These are phyloP conservation scores for Omphaloscelis lunosa DNA, from an alignment of 2,888 invertebrate species.

Conservation along the genomic window DNA sequence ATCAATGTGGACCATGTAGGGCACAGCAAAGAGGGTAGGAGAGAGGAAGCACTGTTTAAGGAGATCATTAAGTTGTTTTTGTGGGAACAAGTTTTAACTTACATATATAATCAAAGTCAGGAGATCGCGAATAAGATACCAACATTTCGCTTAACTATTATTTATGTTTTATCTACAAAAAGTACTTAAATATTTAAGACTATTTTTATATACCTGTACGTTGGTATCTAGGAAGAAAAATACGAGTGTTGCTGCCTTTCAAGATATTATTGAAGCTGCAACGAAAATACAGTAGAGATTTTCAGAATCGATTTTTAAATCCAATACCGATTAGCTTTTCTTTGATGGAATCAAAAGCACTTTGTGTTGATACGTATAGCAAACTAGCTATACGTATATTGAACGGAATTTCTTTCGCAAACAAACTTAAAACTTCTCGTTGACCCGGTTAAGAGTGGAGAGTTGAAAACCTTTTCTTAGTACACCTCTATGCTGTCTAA, in stretches of 20 bases:
- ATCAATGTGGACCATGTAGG: no score
- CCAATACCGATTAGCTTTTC: slow-evolving; percentile 5
- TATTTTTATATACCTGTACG: no score
- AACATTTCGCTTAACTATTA: no score
- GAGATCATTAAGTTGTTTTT: no score
- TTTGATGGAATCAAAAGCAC: slow-evolving; percentile 5
- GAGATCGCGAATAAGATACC: no score
- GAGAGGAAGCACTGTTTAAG: no score
- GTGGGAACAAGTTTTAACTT: no score
- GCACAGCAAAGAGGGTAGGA: no score
- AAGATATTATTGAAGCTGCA: background rate
- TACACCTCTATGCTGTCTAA: background rate
- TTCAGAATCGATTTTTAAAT: slow-evolving; percentile 1
- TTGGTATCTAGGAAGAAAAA: background rate
- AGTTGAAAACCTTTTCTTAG: background rate
- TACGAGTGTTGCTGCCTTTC: background rate
- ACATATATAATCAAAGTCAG: no score
- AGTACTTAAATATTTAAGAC: no score
- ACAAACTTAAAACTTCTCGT: background rate
- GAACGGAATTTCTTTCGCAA: slow-evolving; percentile 4
- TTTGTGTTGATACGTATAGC: slow-evolving; percentile 1
- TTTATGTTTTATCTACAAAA: no score
- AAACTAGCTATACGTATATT: background rate
- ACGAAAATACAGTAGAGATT: slow-evolving; percentile 7
- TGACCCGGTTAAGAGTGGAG: background rate